These are phyloP conservation scores for Eugnorisma glareosa DNA, from an alignment of 2,888 invertebrate genomes.

Conservation along the genomic window DNA sequence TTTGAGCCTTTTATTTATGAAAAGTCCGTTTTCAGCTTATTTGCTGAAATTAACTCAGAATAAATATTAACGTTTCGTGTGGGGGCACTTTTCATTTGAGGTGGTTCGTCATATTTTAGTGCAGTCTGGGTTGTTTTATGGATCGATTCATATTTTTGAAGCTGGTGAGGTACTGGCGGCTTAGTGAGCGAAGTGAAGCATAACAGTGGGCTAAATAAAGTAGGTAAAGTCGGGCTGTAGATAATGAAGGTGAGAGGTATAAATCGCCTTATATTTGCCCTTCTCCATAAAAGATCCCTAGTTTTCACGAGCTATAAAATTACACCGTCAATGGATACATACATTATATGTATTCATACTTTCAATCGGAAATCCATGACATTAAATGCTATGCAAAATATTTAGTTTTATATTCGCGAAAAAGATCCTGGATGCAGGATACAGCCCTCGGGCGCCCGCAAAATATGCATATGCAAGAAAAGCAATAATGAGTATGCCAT, in stretches of 20 bases:
- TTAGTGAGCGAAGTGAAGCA: background rate
- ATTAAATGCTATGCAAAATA: no score
- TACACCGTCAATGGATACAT: background rate
- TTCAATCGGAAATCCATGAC: no score
- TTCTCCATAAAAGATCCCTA: background rate
- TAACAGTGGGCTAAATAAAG: background rate
- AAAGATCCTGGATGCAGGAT: no score
- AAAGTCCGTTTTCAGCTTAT: slow-evolving; percentile 54
- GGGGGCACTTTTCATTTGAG: background rate
- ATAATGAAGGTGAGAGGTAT: no score
- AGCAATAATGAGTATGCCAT: no score
- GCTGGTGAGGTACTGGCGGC: background rate
- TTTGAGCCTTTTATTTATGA: slow-evolving; percentile 52
- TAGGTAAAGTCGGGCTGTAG: no score
- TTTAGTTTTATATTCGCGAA: no score
- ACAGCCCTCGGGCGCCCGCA: no score
- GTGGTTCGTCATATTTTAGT: background rate
- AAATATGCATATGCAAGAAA: no score
- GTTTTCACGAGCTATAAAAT: background rate
- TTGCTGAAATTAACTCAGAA: slow-evolving; percentile 53
- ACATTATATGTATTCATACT: background rate
- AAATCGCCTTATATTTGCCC: background rate
- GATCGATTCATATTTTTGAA: background rate
- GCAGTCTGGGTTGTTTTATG: background rate
- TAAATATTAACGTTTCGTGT: slow-evolving; percentile 42